These are phyloP conservation scores for Alloplasta piceator DNA, from an alignment of 2,888 invertebrate species.

Conservation along the genomic window DNA sequence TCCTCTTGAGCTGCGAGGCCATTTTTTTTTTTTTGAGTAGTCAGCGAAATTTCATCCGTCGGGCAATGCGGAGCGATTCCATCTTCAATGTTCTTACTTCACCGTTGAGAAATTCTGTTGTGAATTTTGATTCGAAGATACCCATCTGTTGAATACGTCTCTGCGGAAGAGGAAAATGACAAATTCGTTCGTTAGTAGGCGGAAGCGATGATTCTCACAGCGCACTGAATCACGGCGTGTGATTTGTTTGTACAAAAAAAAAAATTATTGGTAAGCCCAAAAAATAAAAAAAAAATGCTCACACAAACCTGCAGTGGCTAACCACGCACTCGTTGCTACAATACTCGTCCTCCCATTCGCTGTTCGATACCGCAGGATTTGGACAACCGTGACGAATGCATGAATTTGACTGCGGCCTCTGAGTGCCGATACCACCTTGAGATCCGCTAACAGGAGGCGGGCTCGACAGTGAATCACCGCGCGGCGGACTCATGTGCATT, in stretches of 20 bases:
- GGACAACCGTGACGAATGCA: conserved; percentile 96
- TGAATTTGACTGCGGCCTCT: conserved; percentile 80
- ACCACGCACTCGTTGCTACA: conserved; percentile 99
- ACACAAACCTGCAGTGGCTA: conserved; percentile 93
- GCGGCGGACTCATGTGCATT: conserved; percentile 80
- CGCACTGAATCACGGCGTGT: too few relatives aligned
- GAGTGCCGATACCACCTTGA: conserved; percentile 75
- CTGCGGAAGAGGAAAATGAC: conserved; percentile 83
- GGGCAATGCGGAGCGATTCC: conserved; percentile 7
- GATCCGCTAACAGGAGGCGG: conserved; percentile 77
- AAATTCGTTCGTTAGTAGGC: too few relatives aligned
- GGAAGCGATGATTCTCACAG: too few relatives aligned
- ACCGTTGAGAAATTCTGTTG: conserved; percentile 92
- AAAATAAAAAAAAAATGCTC: conserved; percentile 66
- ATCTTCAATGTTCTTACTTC: conserved; percentile 85
- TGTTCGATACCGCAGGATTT: conserved; percentile 95
- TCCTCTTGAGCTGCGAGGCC: conserved; percentile 28
- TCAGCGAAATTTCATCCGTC: conserved; percentile 2
- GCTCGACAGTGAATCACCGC: conserved; percentile 77
- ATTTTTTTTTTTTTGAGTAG: conserved; percentile 6
- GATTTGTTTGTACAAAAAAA: conserved; percentile 25
- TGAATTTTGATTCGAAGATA: conserved; percentile 92
- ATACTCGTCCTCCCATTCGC: conserved; percentile 98
- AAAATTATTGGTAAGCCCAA: conserved; percentile 51
- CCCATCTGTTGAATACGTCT: conserved; percentile 96